Percentiles rank a stretch among this genome's conserved stretches.
Evolutionary conservation across 2,113 vertebrate species (phyloP).

Genomic region (Psephotus haematonotus): DNA sequence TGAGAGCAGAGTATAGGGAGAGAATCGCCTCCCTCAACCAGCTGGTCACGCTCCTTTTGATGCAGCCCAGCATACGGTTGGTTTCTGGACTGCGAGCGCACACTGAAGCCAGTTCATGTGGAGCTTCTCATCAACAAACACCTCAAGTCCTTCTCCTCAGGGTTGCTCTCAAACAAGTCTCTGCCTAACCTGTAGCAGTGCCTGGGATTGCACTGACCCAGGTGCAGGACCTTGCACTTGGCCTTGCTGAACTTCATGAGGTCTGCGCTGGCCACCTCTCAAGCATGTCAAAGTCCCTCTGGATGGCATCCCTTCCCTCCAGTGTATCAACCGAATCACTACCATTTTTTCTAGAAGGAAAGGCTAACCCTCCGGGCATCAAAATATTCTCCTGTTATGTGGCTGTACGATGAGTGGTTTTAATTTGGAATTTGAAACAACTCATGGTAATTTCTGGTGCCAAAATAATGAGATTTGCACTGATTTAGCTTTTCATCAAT

Average conservation of each 20-base stretch:
- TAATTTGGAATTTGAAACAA: background rate
- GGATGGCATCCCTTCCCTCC: background rate
- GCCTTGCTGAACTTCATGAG: background rate
- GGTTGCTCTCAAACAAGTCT: background rate
- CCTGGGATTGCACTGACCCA: background rate
- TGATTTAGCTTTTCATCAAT: background rate
- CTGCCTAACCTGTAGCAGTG: background rate
- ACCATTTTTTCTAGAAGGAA: background rate
- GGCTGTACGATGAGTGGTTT: background rate
- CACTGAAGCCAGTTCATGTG: background rate
- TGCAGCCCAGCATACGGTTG: background rate
- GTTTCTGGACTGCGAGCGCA: rapidly evolving
- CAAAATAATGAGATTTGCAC: background rate
- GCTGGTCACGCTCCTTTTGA: background rate
- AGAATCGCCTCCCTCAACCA: rapidly evolving
- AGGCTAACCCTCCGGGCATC: background rate
- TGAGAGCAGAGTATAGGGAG: rapidly evolving
- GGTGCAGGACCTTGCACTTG: background rate
- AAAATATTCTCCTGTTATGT: background rate
- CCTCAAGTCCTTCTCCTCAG: background rate
- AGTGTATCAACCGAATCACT: rapidly evolving
- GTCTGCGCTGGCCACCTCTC: rapidly evolving
- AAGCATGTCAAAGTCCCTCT: background rate
- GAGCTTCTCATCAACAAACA: background rate
- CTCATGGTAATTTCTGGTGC: background rate